Base-by-base conservation (phyloP, 2,113 vertebrate species). In the Tylochromis polylepis region DNA sequence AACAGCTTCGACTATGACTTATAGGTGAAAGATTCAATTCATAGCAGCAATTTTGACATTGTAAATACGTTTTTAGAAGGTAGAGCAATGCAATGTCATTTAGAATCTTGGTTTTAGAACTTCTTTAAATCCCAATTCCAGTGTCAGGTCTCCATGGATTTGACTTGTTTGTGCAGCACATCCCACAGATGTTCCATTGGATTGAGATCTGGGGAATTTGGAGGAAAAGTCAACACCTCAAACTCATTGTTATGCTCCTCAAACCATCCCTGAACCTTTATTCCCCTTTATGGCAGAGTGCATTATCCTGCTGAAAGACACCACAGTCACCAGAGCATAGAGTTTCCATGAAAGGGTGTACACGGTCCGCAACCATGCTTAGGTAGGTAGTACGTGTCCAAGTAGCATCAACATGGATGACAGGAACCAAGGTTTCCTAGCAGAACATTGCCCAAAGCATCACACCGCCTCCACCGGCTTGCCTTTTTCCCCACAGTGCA, bases 41-140 rank as follows among this genome's bases (percentile, higher is more conserved):
- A 27, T 27, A 59, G 8, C 4, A 59, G 27, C 27, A n/a, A 53
- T 53, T 5, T n/a, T 18, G 51, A 53, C 8, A 10, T n/a, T 5
- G 51, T 9, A 59, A 29, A 16, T 59, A 10, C 27, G 58, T 31
- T 31, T 60, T 60, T 31, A 60, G 15, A 10, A 10, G 0, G 27
- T 31, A 59, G 27, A 59, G 0, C 27, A 59, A 59, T 5, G 4
- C 15, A 31, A 59, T 10, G 4, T n/a, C 29, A 18, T 15, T 16
- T 58, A 27, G 57, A 0, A 58, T 29, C 57, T 58, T 58, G 27
- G 24, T 15, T 58, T 58, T 0, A 58, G 24, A 0, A 58, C 7
- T 58, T 29, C 57, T 58, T 29, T 27, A 58, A 58, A 16, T 58
- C 24, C 24, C 57, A 53, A 4, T 5, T 53, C 49, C 49, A 58